A percentile compares a stretch with the other conserved stretches of the same genome.
Conservation (phyloP, 2,888 invertebrate genomes). For the Sarcophaga rosellei region DNA sequence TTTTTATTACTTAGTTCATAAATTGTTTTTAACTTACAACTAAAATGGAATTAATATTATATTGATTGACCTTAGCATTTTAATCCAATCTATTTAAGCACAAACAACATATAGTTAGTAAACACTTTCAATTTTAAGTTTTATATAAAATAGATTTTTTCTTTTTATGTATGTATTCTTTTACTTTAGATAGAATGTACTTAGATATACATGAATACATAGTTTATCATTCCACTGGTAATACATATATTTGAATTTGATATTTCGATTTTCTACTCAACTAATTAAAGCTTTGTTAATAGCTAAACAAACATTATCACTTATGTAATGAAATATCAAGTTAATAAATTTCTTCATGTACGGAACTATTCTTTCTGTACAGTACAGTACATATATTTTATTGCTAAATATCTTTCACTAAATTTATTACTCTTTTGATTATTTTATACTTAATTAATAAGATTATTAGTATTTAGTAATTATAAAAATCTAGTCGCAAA, state of each 20-base stretch:
- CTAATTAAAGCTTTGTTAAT: neutral
- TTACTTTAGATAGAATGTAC: neutral
- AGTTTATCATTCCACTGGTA: neutral
- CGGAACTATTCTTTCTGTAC: too few relatives aligned
- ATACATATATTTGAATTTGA: neutral
- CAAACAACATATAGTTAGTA: neutral
- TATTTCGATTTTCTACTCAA: neutral
- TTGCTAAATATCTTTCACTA: constrained; percentile 16
- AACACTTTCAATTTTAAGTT: neutral
- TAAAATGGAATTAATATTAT: neutral
- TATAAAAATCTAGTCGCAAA: constrained; percentile 67
- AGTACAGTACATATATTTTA: too few relatives aligned
- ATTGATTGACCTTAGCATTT: neutral
- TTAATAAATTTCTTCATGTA: too few relatives aligned
- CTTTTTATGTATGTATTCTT: too few relatives aligned
- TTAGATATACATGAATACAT: neutral
- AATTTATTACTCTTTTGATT: constrained; percentile 1
- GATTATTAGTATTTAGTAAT: constrained; percentile 27
- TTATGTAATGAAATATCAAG: too few relatives aligned
- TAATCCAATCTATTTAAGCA: too few relatives aligned
- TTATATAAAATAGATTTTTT: neutral
- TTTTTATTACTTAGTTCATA: constrained; percentile 11
- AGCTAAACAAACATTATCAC: neutral
- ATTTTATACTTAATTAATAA: constrained; percentile 12
- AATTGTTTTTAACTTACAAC: neutral